Conservation (phyloP, 2,797 vertebrate species). For the Ibycter americanus region DNA sequence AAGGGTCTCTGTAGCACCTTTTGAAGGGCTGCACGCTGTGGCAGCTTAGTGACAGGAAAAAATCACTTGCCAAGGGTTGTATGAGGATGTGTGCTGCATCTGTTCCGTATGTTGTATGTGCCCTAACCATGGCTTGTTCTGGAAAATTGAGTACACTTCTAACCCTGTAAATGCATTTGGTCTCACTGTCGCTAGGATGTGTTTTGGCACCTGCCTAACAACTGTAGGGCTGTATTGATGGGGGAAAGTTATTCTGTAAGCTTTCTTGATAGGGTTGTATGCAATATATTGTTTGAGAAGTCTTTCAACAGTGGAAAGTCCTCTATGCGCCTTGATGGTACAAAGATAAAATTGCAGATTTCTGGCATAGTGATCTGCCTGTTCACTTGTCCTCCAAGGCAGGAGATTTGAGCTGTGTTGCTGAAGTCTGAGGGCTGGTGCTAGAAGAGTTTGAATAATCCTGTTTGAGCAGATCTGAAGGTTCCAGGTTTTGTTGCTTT, state of each 20-base stretch:
- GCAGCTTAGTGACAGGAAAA: background rate
- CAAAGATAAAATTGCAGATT: background rate
- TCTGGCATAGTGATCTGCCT: background rate
- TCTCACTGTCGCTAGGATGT: background rate
- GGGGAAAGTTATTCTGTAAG: background rate
- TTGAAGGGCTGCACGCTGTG: background rate
- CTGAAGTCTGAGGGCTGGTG: background rate
- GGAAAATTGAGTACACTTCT: accelerated
- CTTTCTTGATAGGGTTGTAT: background rate
- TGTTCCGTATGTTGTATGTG: accelerated
- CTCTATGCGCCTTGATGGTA: background rate
- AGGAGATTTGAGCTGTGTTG: background rate
- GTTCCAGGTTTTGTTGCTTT: background rate
- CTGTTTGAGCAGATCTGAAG: background rate
- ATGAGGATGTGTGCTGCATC: accelerated
- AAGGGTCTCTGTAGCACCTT: background rate
- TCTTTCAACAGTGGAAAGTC: background rate
- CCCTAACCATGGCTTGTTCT: background rate
- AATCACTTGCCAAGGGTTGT: background rate
- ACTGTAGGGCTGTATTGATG: background rate
- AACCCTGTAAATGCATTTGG: background rate
- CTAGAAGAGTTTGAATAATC: background rate
- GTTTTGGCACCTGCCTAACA: background rate
- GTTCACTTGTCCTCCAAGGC: background rate
- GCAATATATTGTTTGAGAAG: background rate